Base-by-base conservation (phyloP, 53 echinoderm and acorn worm species). In the Holothuria leucospilota region DNA sequence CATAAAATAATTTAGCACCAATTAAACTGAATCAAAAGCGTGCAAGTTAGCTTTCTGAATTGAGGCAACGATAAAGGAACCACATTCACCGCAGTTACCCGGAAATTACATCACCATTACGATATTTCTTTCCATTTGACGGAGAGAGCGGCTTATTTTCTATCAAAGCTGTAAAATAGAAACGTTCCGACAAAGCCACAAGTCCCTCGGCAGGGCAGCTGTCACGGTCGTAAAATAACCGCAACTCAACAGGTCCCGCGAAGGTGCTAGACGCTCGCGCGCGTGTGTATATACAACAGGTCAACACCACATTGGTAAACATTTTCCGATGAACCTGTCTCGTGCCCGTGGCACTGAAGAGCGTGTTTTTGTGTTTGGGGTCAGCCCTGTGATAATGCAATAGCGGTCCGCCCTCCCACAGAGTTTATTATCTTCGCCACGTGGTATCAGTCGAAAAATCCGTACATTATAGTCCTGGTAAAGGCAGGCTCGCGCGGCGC, bases 381-480 rank as follows among this genome's bases (percentile, higher is more conserved):
- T 80, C 80, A 80, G 21, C 30, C 80, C 25, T 30, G 39, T 73
- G 80, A 80, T 80, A 80, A 80, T 27, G 27, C 80, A 80, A 80
- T 56, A 28, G 49, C n/a, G 51, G 61, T 61, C 20, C 53, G n/a
- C 78, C 78, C 78, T 78, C 78, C 78, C 49, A 59, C 27, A 28
- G 78, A 7, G 78, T 78, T 78, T 80, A 80, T 80, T 80, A 80
- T 80, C 61, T 38, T 20, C 80, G 80, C 80, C 80, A 80, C 80
- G 80, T 80, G 80, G 61, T 59, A 60, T 20, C 59, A 59, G 29
- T 29, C 24, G 13, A 60, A 29, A 77, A 49, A 51, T 42, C 56
- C 49, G 49, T 28, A 28, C 24, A 58, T 28, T 41, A 77, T 51
- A 77, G 51, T 25, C 9, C 56, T 77, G 51, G 77, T 56, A 51